Evolutionary conservation across 2,797 vertebrate genomes (phyloP).

Genomic region (Acanthornis magna): DNA sequence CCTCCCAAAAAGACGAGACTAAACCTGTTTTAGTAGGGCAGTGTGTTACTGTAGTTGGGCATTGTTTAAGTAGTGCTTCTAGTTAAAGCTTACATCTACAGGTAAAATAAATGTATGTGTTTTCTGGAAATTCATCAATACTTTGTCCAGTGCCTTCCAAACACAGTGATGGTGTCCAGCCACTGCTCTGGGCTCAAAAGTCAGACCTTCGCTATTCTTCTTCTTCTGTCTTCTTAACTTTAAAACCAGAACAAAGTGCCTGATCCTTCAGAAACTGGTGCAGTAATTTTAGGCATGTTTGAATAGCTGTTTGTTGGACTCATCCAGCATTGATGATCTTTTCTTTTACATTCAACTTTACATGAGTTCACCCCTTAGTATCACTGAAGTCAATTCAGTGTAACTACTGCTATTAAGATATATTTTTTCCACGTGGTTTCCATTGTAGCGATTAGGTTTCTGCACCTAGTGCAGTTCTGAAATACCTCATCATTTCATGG

Average conservation of each 20-base stretch:
- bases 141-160: not conserved
- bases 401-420: not conserved
- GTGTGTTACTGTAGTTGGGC: not conserved
- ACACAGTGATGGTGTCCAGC: rapidly evolving
- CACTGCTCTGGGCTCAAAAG: not conserved
- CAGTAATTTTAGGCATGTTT: not conserved
- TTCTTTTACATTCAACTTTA: not conserved
- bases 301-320: not conserved
- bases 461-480: not conserved
- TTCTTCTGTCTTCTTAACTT: not conserved
- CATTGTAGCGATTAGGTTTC: not conserved
- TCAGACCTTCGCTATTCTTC: not conserved
- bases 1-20: not conserved
- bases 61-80: not conserved
- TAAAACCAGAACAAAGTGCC: not conserved
- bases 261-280: not conserved
- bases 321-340: not conserved
- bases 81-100: not conserved
- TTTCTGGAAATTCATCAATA: not conserved
- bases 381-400: not conserved
- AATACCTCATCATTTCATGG: not conserved
- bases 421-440: not conserved
- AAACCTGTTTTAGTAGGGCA: not conserved
- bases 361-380: not conserved
- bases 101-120: not conserved